Evolutionary conservation across 2,113 vertebrate genomes (phyloP).

Genomic region (Chlorodrepanis virens): DNA sequence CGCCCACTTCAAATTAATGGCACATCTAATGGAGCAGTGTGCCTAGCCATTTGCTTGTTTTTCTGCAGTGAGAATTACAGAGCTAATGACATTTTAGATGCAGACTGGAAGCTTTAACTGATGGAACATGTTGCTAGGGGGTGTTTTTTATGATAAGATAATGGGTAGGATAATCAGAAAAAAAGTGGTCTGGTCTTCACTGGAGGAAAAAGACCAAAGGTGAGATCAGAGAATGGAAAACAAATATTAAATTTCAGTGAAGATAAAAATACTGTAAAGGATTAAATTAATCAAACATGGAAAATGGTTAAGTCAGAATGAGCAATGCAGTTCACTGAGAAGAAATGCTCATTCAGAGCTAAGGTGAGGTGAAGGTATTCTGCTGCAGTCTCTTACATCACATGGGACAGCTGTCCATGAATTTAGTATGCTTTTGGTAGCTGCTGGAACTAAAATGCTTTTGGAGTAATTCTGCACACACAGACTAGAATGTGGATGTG

Average conservation of each 20-base stretch:
- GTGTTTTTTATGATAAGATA: background rate
- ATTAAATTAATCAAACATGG: background rate
- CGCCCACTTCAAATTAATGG: background rate
- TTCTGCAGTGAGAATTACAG: background rate
- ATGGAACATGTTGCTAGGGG: background rate
- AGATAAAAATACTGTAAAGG: background rate
- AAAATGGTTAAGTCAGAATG: background rate
- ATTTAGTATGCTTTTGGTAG: background rate
- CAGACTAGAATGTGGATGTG: background rate
- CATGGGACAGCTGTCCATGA: background rate
- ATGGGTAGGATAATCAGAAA: background rate
- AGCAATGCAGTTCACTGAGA: background rate
- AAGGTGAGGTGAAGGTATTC: background rate
- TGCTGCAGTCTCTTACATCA: background rate
- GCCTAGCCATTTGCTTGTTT: background rate
- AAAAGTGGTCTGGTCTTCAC: background rate
- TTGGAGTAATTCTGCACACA: background rate
- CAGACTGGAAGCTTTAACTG: background rate
- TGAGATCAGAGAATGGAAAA: background rate
- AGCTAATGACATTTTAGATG: background rate
- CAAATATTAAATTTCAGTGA: background rate
- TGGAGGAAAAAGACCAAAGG: background rate
- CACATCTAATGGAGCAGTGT: background rate
- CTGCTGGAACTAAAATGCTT: background rate
- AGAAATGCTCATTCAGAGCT: background rate